Base-by-base conservation (phyloP, 2,888 invertebrate species). In the Philereme vetulata region DNA sequence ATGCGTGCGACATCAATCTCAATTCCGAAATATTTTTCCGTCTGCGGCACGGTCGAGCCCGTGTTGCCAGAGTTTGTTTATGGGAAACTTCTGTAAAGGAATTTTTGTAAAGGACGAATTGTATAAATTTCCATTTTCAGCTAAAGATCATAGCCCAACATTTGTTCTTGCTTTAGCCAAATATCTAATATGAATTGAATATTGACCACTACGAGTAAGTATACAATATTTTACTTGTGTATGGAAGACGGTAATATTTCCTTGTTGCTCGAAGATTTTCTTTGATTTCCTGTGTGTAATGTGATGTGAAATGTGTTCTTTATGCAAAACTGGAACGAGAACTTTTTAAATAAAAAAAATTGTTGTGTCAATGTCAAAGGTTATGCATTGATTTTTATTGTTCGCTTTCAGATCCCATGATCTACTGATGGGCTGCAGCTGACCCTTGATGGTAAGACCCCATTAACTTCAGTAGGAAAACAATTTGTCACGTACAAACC, bases 1-100 rank as follows among this genome's bases (percentile, higher is more conserved):
- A 90, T 90, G 91, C 90, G 90, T 87, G 89, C 85, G 82, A 87
- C 90, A 92, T 92, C 89, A 87, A 91, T 91, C 90, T 91, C 89
- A 90, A 90, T 91, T 90, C 89, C 87, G 82, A 85, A 90, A 90
- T 90, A 90, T 92, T 91, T 91, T 91, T 90, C 84, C 80, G 90
- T 90, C 88, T 89, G 86, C 79, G 74, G 71, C 70, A 72, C 73
- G 71, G 69, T 65, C 47, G 62, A 51, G 48, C 43, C 55, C 47
- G 62, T 62, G 55, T n/a, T n/a, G n/a, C n/a, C n/a, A 56, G 59
- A 57, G 59, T 55, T 53, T 60, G 49, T 64, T 60, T 62, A 58
- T 62, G 54, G 57, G 51, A 51, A 58, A 51, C 62, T 57, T 48
- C 56, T 58, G 57, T 55, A 49, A 49, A 44, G 58, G 44, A 46